Evolutionary conservation across 1,140 invertebrate genomes (phyloP), one percentile per base, ranked within the genome.

Genomic region (Anastrepha obliqua): DNA sequence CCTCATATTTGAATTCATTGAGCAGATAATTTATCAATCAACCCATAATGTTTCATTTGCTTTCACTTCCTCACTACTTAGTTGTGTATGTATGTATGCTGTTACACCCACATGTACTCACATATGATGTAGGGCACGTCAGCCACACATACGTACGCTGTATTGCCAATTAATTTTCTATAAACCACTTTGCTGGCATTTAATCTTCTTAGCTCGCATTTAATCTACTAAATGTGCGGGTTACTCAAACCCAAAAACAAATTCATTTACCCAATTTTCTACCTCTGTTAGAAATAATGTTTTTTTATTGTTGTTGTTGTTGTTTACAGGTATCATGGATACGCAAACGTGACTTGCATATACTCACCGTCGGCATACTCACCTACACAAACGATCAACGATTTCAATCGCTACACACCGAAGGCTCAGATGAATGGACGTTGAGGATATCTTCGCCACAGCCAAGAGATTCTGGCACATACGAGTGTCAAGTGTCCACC

Each of bases 341-440:
- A 89, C 94, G 96, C 81, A 96, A 96, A 91, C 94, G 95, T 87
- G 96, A 97, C 92, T 93, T 97, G 62, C 96, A 97, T 92, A 96
- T 97, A 89, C 93, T 97, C 62, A 96, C 96, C 3, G 96, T 96
- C 13, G 96, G 96, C 88, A 95, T 95, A 86, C 93, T 96, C 89
- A 97, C 96, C 58, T 97, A 97, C 92, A 97, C 96, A 20, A 96
- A 96, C 91, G 96, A 97, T 93, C 95, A 95, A 89, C 94, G 96
- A 90, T 97, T 97, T 93, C 92, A 94, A 86, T 96, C 97, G 8
- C 93, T 98, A 15, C 97, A 98, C 91, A 96, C 96, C 20, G 97
- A 97, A 90, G 96, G 96, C 8, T 97, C 96, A n/a, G 97, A 98
- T 91, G 97, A 97, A 92, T 98, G 97, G 97, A 97, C 97, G 29